A percentile compares a stretch with the other conserved stretches of the same genome.
Conservation (phyloP, 2,888 invertebrate species). For the Heteromyza rotundicornis region DNA sequence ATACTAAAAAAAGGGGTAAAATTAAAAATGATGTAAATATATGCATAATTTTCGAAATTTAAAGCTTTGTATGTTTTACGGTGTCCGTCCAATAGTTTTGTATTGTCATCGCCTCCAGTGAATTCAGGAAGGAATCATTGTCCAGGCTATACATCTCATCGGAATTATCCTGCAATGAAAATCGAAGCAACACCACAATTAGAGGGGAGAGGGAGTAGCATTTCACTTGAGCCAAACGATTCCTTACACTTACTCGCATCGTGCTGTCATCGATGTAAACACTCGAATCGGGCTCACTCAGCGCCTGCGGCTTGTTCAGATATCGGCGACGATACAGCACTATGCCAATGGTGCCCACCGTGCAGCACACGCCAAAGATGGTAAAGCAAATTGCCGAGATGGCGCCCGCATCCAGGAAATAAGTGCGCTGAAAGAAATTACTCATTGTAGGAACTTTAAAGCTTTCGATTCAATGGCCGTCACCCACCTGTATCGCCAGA, state of each 20-base stretch:
- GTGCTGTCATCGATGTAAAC: constrained; percentile 88
- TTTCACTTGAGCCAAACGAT: constrained; percentile 61
- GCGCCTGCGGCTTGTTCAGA: constrained; percentile 81
- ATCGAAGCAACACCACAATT: constrained; percentile 10
- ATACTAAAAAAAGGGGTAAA: too few relatives aligned
- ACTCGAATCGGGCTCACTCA: constrained; percentile 85
- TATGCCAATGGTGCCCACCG: constrained; percentile 72
- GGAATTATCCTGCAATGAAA: constrained; percentile 76
- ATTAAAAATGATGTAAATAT: too few relatives aligned
- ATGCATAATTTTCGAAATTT: constrained; percentile 50
- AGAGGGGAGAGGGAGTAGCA: too few relatives aligned
- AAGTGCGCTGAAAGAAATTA: constrained; percentile 43
- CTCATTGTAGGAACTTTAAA: background rate
- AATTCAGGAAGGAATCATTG: constrained; percentile 92
- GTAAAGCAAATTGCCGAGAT: constrained; percentile 76
- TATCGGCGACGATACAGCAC: constrained; percentile 74
- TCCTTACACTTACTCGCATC: constrained; percentile 71
- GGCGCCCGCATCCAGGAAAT: constrained; percentile 66
- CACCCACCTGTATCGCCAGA: constrained; percentile 51
- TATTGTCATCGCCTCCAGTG: constrained; percentile 91
- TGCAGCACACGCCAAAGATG: constrained; percentile 69
- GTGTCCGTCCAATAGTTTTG: constrained; percentile 94
- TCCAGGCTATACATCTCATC: constrained; percentile 95
- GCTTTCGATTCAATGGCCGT: background rate
- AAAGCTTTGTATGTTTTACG: constrained; percentile 88